Evolutionary conservation across 2,113 vertebrate genomes (phyloP).

Genomic region (Meriones unguiculatus): DNA sequence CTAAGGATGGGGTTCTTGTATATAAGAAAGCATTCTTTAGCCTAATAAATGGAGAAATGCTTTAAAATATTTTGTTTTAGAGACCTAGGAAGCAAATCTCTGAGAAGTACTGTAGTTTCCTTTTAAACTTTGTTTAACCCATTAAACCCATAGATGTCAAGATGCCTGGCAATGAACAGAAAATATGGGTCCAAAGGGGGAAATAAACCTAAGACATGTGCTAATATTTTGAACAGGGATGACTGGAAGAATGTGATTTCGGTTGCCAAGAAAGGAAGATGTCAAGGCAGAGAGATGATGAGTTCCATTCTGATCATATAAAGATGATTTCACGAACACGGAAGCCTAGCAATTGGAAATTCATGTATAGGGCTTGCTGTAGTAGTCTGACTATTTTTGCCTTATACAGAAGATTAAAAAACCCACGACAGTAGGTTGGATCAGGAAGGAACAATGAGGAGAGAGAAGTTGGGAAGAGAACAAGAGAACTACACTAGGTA

Average conservation of each 20-base stretch:
- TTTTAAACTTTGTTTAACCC: not conserved
- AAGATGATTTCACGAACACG: not conserved
- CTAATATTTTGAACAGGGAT: not conserved
- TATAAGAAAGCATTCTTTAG: not conserved
- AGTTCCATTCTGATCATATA: not conserved
- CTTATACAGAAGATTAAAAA: conserved; percentile 1
- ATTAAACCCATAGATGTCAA: not conserved
- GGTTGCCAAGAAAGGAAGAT: not conserved
- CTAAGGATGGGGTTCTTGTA: not conserved
- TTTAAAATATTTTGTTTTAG: not conserved
- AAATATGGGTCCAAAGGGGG: not conserved
- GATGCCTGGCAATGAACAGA: not conserved
- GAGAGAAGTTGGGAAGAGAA: not conserved
- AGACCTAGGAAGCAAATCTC: not conserved
- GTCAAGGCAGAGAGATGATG: not conserved
- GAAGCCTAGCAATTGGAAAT: not conserved
- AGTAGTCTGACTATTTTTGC: not conserved
- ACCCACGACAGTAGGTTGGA: not conserved
- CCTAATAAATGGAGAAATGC: not conserved
- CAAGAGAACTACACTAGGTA: not conserved
- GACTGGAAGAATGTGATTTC: not conserved
- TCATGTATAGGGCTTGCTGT: not conserved
- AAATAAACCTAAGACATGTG: not conserved
- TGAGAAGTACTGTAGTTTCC: not conserved
- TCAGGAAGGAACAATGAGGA: not conserved